Evolutionary conservation across 2,888 invertebrate species (phyloP).

Genomic region (Temnothorax unifasciatus): DNA sequence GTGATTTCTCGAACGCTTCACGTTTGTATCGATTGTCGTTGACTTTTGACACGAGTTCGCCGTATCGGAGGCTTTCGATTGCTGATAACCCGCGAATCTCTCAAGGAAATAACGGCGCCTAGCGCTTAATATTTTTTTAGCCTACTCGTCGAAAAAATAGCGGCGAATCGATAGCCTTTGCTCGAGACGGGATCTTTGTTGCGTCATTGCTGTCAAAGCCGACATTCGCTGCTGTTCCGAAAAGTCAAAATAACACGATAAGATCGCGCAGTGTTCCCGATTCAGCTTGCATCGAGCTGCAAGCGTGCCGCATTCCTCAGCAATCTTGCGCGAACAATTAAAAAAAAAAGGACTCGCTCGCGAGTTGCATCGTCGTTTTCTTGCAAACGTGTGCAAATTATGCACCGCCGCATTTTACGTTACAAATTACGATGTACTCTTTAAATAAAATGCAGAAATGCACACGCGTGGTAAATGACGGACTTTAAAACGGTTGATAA

Average conservation of each 20-base stretch:
- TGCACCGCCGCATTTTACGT: not conserved
- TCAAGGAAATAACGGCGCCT: not conserved
- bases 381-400: not conserved
- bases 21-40: slow-evolving; percentile 22
- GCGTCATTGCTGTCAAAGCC: not conserved
- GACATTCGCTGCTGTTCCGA: not conserved
- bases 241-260: slow-evolving; percentile 17
- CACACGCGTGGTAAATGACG: not conserved
- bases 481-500: not conserved
- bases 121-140: slow-evolving; percentile 34
- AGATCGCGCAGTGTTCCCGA: not conserved
- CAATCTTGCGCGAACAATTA: not conserved
- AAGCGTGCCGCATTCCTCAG: not conserved
- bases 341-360: not conserved
- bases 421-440: not conserved
- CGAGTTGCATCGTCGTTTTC: not conserved
- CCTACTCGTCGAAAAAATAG: slow-evolving; percentile 24
- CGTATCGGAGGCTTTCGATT: slow-evolving; percentile 25
- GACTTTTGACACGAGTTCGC: slow-evolving; percentile 57
- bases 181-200: slow-evolving; percentile 4
- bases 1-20: slow-evolving; percentile 52
- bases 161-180: slow-evolving; percentile 32
- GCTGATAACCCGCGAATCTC: slow-evolving; percentile 35
- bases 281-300: not conserved
- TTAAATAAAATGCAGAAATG: not conserved